Conservation (phyloP, 2,888 invertebrate genomes). For the Cybosia mesomella region DNA sequence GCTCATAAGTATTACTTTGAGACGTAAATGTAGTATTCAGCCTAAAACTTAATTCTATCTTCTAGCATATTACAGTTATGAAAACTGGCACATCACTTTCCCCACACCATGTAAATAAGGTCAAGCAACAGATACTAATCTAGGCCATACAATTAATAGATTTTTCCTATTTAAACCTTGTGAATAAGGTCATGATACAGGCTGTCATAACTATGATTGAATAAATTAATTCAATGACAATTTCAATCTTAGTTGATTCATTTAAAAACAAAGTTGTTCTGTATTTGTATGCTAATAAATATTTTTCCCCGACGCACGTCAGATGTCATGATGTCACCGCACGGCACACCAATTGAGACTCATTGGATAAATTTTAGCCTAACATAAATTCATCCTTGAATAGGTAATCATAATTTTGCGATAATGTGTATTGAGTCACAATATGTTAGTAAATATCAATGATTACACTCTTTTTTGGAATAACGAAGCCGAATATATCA, state of each 20-base stretch:
- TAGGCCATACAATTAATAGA: background rate
- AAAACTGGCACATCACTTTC: background rate
- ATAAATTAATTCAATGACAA: conserved; percentile 26
- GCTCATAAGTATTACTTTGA: background rate
- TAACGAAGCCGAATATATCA: background rate
- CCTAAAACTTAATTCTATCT: background rate
- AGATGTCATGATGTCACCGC: conserved; percentile 64
- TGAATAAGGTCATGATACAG: background rate
- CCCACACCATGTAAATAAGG: background rate
- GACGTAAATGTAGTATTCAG: background rate
- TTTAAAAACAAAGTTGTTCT: conserved; percentile 25
- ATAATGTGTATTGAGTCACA: conserved; percentile 24
- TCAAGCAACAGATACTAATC: background rate
- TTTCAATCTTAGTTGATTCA: conserved; percentile 24
- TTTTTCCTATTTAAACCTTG: conserved; percentile 4
- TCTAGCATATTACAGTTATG: background rate
- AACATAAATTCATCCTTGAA: conserved; percentile 33
- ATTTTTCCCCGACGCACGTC: conserved; percentile 45
- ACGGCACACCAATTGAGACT: conserved; percentile 55
- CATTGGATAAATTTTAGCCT: conserved; percentile 47
- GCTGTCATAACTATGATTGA: background rate
- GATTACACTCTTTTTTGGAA: background rate
- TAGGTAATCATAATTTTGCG: conserved; percentile 33
- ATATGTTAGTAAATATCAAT: conserved; percentile 16
- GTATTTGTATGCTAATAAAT: conserved; percentile 37